Percentiles rank a stretch among this genome's conserved stretches.
These are phyloP conservation scores for Caenorhabditis imperialis DNA, from an alignment of 2,888 invertebrate species.

Conservation along the genomic window DNA sequence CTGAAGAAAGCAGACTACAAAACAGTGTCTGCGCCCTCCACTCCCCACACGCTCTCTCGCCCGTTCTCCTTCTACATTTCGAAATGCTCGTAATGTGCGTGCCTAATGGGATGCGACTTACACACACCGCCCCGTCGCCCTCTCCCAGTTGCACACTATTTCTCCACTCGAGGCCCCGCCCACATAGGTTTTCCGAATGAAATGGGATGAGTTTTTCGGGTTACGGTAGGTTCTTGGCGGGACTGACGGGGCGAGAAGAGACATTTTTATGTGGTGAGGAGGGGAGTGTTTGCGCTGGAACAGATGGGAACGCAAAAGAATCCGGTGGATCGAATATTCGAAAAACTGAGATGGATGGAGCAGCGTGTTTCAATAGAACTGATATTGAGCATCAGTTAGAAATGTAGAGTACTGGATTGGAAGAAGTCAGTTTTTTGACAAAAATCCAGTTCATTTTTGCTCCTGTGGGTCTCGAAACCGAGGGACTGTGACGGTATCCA, in stretches of 20 bases:
- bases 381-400: too few species aligned
- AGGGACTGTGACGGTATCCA: too few species aligned
- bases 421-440: too few species aligned
- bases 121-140: constrained; percentile 10
- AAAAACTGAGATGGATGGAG: neutral
- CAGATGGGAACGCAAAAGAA: neutral
- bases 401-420: too few species aligned
- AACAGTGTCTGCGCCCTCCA: constrained; percentile 25
- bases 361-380: too few species aligned
- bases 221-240: constrained; percentile 23
- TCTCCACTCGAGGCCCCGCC: constrained; percentile 34
- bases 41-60: constrained; percentile 14
- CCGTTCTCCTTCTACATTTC: constrained; percentile 39
- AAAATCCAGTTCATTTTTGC: too few species aligned
- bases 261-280: constrained; percentile 26
- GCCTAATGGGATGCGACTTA: constrained; percentile 56
- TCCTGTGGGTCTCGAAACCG: too few species aligned
- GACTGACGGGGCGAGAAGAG: constrained; percentile 6
- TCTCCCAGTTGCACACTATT: constrained; percentile 11
- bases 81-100: constrained; percentile 58
- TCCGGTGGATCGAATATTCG: neutral
- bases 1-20: constrained; percentile 27
- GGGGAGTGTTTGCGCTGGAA: too few species aligned
- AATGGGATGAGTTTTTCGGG: constrained; percentile 16
- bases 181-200: constrained; percentile 23